phyloP scores from a whole-genome alignment of 2,113 vertebrate genomes.

The Buteo buteo region DNA sequence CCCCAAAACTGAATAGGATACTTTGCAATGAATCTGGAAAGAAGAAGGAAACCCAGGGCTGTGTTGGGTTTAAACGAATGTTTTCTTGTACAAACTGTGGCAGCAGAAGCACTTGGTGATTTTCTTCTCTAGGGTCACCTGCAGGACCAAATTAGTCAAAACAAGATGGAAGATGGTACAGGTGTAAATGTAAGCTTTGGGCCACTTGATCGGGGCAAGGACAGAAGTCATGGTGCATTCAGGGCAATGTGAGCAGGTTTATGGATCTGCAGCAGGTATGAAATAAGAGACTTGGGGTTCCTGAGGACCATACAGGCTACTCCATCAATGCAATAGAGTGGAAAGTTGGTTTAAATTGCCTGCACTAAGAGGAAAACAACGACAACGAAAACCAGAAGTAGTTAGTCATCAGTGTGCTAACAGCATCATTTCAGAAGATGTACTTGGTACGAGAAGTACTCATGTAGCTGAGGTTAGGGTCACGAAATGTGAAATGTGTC shows the following conservation, averaged over 20 bases:
- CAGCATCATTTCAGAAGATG: not conserved
- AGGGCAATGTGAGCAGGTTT: not conserved
- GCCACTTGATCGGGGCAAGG: not conserved
- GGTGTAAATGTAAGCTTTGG: not conserved
- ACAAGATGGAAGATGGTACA: not conserved
- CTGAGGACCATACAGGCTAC: not conserved
- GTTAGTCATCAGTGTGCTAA: not conserved
- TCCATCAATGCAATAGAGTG: not conserved
- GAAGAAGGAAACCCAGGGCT: not conserved
- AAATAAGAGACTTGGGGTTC: not conserved
- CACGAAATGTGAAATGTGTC: not conserved
- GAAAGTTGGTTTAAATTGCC: not conserved
- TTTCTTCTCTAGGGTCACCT: not conserved
- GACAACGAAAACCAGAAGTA: accelerated
- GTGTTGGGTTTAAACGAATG: not conserved
- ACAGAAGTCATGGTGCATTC: not conserved
- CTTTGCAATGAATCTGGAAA: not conserved
- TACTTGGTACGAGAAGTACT: not conserved
- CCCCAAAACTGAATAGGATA: not conserved
- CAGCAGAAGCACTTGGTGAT: not conserved
- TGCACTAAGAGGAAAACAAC: not conserved
- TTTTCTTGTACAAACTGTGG: not conserved
- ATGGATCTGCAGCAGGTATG: not conserved
- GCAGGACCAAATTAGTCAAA: not conserved
- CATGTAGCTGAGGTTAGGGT: not conserved